Evolutionary conservation across 2,797 vertebrate species (phyloP).

Genomic region (Thunnus albacares): DNA sequence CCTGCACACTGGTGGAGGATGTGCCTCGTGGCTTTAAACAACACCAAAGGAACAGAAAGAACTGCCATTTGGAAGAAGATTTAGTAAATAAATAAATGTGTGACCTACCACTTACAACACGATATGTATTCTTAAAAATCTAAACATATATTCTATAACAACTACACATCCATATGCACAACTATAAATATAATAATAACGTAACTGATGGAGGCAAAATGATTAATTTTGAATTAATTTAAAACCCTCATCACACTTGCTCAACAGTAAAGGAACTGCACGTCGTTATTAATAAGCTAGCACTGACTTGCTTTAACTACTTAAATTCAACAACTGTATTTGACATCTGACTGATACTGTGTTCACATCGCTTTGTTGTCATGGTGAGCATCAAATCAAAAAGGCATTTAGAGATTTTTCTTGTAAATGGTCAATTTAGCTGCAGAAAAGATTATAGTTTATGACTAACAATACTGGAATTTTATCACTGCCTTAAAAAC

Average conservation of each 20-base stretch:
- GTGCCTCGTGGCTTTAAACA: slow-evolving; percentile 12
- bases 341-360: neutral
- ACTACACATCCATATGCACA: neutral
- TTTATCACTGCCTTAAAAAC: neutral
- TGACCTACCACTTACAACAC: neutral
- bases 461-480: neutral
- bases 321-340: slow-evolving; percentile 5
- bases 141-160: neutral
- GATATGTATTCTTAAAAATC: neutral
- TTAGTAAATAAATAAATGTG: slow-evolving; percentile 7
- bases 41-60: slow-evolving; percentile 3
- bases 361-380: neutral
- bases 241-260: neutral
- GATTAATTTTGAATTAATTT: neutral
- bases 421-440: slow-evolving; percentile 13
- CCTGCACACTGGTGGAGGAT: slow-evolving; percentile 26
- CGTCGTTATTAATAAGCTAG: neutral
- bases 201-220: neutral
- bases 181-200: neutral
- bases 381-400: slow-evolving; percentile 16
- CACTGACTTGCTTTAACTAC: neutral
- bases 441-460: slow-evolving; percentile 8
- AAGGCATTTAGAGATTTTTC: slow-evolving; percentile 1
- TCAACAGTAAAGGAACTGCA: neutral
- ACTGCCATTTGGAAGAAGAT: slow-evolving; percentile 13